These are phyloP conservation scores for Anniella stebbinsi DNA, from an alignment of 2,797 vertebrate species.

Conservation along the genomic window DNA sequence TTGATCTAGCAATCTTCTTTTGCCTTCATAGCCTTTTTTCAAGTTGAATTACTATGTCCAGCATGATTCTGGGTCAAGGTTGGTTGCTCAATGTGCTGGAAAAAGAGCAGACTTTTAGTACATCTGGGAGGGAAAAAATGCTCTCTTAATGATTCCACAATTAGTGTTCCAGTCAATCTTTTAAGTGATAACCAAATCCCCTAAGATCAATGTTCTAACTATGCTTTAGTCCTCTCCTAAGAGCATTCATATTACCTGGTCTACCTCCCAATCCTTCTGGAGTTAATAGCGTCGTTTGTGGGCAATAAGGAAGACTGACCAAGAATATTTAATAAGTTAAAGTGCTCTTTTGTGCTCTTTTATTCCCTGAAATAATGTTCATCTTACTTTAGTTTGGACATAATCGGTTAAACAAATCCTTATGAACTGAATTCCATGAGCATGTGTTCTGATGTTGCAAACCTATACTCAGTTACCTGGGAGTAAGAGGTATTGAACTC, in stretches of 20 bases:
- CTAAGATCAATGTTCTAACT: neutral
- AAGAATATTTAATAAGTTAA: slow-evolving; percentile 24
- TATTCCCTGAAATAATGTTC: neutral
- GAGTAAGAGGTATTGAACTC: too few species aligned
- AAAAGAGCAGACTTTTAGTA: slow-evolving; percentile 51
- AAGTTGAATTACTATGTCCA: slow-evolving; percentile 61
- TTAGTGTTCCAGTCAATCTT: slow-evolving; percentile 62
- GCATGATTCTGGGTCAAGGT: slow-evolving; percentile 32
- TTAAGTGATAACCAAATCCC: slow-evolving; percentile 29
- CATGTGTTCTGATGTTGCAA: neutral
- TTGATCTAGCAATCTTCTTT: slow-evolving; percentile 18
- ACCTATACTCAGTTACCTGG: too few species aligned
- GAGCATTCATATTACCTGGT: slow-evolving; percentile 14
- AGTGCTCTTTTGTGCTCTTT: neutral
- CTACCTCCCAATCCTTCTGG: slow-evolving; percentile 3
- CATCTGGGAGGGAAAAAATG: slow-evolving; percentile 39
- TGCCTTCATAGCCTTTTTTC: slow-evolving; percentile 54
- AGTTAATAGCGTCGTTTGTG: neutral
- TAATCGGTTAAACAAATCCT: neutral
- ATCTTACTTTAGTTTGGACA: slow-evolving; percentile 9
- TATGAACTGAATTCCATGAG: neutral
- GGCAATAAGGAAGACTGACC: neutral
- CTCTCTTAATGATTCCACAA: slow-evolving; percentile 59
- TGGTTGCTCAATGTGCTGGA: slow-evolving; percentile 56
- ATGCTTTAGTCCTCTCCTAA: slow-evolving; percentile 11